Evolutionary conservation across 2,113 vertebrate species (phyloP), one percentile per base, ranked within the genome.

Genomic region (Gavialis gangeticus): DNA sequence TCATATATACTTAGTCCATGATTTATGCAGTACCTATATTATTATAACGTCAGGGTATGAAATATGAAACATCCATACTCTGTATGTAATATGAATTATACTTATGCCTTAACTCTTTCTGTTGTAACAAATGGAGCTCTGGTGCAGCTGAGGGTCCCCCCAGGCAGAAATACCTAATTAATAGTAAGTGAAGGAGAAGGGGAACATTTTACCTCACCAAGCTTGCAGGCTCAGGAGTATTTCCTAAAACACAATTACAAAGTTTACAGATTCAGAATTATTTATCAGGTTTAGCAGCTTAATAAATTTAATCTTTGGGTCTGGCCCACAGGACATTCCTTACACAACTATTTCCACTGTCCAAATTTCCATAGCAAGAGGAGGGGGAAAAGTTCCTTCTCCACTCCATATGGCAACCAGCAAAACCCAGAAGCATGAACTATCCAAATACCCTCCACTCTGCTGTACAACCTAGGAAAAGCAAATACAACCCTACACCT

Each of bases 91-190:
- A 83, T 91, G 84, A 88, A 94, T 94, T 79, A 89, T 3, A 77
- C 24, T 0, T 78, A 80, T 71, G 78, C 71, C 73, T 71, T 71
- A 84, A 62, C 66, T 88, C 80, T 71, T 18, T 93, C 88, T 90
- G 34, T 75, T 55, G 54, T 67, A 88, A 85, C 64, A 95, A 92
- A 86, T 75, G 76, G 62, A 93, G 81, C 56, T 93, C 87, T 91
- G 59, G 69, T 86, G 85, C 75, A 84, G 81, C 81, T 91, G 59
- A 37, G 62, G 46, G 78, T 66, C 85, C 55, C 25, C 94, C 77
- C 62, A 94, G 75, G 77, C 60, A 86, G 37, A 83, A 91, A 56
- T 37, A 87, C 25, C 4, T 75, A 82, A 84, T 34, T 90, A 82
- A 30, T 30, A 67, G 4, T 18, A 90, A 87, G 62, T 78, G 80